Percentiles rank a stretch among this genome's conserved stretches.
Evolutionary conservation across 2,113 vertebrate species (phyloP).

Genomic region (Gambusia holbrooki): DNA sequence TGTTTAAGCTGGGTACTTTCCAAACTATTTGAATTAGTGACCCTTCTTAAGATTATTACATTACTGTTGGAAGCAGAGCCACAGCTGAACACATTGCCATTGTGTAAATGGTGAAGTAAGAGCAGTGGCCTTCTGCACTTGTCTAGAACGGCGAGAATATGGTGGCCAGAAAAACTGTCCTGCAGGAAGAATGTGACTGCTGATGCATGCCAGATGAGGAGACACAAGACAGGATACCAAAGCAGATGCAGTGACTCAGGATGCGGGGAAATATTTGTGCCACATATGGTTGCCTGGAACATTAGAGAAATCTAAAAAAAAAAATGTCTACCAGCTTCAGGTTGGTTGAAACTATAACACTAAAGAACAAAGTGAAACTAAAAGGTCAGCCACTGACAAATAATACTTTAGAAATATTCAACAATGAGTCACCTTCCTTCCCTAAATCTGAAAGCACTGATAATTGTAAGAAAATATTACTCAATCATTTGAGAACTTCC

Average conservation of each 20-base stretch:
- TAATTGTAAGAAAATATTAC: not conserved
- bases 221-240: slow-evolving; percentile 28
- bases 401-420: not conserved
- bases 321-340: slow-evolving; percentile 6
- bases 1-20: slow-evolving; percentile 26
- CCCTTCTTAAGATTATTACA: slow-evolving; percentile 42
- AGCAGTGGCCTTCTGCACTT: slow-evolving; percentile 44
- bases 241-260: slow-evolving; percentile 54
- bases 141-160: slow-evolving; percentile 51
- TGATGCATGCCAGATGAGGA: slow-evolving; percentile 71
- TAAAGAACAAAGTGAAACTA: slow-evolving; percentile 6
- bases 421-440: not conserved
- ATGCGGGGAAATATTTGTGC: slow-evolving; percentile 30
- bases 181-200: slow-evolving; percentile 63
- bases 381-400: not conserved
- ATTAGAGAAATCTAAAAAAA: not conserved
- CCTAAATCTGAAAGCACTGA: not conserved
- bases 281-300: slow-evolving; percentile 14
- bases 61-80: slow-evolving; percentile 38
- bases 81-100: slow-evolving; percentile 36
- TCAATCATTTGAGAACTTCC: not conserved
- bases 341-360: not conserved
- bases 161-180: slow-evolving; percentile 53
- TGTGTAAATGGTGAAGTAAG: slow-evolving; percentile 45
- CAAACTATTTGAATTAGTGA: slow-evolving; percentile 47